These are phyloP conservation scores for Boloria selene DNA, from an alignment of 2,888 invertebrate species.

Conservation along the genomic window DNA sequence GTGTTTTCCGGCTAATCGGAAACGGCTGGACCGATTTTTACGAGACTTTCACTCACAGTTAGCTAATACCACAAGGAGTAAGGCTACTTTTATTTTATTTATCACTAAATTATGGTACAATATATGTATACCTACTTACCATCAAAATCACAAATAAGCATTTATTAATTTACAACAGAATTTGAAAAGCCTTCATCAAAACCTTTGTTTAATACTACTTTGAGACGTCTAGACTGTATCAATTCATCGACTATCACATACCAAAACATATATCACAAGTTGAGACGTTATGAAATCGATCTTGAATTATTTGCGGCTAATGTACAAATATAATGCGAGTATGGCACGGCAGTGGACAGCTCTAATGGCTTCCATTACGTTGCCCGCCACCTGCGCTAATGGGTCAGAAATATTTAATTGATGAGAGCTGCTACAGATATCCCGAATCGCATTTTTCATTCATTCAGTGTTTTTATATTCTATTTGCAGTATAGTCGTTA, in stretches of 20 bases:
- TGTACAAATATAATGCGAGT: slow-evolving; percentile 56
- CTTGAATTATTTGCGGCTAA: slow-evolving; percentile 48
- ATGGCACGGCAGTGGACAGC: slow-evolving; percentile 51
- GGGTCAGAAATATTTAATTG: slow-evolving; percentile 79
- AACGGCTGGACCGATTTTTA: too few relatives aligned
- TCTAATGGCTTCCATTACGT: slow-evolving; percentile 78
- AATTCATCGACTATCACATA: background rate
- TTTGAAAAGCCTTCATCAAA: too few relatives aligned
- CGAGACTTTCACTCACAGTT: too few relatives aligned
- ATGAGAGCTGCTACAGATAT: slow-evolving; percentile 67
- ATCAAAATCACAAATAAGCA: too few relatives aligned
- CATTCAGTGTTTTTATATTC: slow-evolving; percentile 51
- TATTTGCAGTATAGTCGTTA: slow-evolving; percentile 34
- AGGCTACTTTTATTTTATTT: too few relatives aligned
- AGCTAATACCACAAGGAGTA: too few relatives aligned
- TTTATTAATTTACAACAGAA: too few relatives aligned
- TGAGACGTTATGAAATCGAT: slow-evolving; percentile 21
- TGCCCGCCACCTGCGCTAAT: slow-evolving; percentile 76
- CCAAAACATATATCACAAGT: background rate
- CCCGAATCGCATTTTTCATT: slow-evolving; percentile 66
- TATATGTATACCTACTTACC: too few relatives aligned
- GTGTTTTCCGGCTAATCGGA: too few relatives aligned
- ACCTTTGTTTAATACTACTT: too few relatives aligned
- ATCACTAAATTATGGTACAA: too few relatives aligned
- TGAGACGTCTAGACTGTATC: too few relatives aligned